These are phyloP conservation scores for Dasypus novemcinctus DNA, from an alignment of 2,113 vertebrate species.

Conservation along the genomic window DNA sequence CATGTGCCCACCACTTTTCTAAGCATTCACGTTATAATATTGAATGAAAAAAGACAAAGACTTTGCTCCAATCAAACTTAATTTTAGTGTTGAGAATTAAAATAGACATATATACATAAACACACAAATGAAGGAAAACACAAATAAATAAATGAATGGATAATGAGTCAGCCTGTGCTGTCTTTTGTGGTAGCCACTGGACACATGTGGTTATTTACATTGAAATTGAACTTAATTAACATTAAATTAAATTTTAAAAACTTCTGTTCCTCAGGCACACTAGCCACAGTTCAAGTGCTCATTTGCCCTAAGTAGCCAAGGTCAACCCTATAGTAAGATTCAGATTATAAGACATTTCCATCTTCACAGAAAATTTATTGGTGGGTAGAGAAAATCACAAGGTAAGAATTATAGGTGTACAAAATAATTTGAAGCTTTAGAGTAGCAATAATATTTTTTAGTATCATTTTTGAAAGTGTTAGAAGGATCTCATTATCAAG, in stretches of 20 bases:
- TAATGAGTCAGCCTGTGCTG: background rate
- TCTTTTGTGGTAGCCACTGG: background rate
- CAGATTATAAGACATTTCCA: background rate
- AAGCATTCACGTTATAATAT: background rate
- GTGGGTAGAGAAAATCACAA: background rate
- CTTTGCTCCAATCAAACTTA: background rate
- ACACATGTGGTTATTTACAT: background rate
- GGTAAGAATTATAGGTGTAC: background rate
- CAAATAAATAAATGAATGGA: background rate
- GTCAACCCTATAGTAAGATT: rapidly evolving
- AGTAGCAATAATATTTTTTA: background rate
- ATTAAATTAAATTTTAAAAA: background rate
- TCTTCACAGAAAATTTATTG: background rate
- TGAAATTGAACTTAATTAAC: background rate
- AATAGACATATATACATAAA: background rate
- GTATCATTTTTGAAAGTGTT: background rate
- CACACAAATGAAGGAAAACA: background rate
- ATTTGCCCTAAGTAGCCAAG: background rate
- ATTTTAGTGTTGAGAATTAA: background rate
- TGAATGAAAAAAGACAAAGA: background rate
- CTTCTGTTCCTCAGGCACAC: background rate
- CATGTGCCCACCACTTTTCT: background rate
- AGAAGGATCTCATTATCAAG: background rate
- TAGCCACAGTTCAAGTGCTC: background rate
- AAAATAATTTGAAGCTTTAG: background rate